Evolutionary conservation across 2,797 vertebrate genomes (phyloP).

Genomic region (Simalia tracyae): DNA sequence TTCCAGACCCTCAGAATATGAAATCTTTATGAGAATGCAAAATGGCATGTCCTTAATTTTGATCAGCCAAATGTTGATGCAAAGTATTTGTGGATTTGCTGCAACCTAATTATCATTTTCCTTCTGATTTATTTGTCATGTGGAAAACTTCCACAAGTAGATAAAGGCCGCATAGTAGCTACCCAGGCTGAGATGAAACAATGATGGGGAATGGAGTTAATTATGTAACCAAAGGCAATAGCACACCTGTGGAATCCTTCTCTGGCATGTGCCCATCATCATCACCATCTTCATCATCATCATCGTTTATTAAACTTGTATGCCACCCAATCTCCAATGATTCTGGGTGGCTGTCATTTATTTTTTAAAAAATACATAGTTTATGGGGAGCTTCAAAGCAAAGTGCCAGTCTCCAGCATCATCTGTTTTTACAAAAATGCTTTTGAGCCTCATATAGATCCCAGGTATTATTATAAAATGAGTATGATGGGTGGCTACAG

Average conservation of each 20-base stretch:
- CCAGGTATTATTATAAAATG: background rate
- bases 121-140: background rate
- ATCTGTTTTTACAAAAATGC: background rate
- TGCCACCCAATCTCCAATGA: background rate
- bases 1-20: background rate
- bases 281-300: background rate
- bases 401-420: background rate
- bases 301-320: background rate
- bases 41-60: background rate
- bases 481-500: background rate
- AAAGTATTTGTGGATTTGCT: background rate
- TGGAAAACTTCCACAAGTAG: background rate
- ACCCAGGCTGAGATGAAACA: background rate
- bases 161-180: background rate
- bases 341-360: background rate
- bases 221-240: background rate
- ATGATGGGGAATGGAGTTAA: background rate
- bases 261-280: background rate
- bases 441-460: background rate
- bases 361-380: background rate
- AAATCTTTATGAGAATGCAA: background rate
- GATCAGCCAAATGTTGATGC: constrained; percentile 16
- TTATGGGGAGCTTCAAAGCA: background rate
- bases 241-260: background rate
- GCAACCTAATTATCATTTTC: background rate